Base-by-base conservation (phyloP, 92 coral and sea anemone genomes). In the Phymanthus crucifer region DNA sequence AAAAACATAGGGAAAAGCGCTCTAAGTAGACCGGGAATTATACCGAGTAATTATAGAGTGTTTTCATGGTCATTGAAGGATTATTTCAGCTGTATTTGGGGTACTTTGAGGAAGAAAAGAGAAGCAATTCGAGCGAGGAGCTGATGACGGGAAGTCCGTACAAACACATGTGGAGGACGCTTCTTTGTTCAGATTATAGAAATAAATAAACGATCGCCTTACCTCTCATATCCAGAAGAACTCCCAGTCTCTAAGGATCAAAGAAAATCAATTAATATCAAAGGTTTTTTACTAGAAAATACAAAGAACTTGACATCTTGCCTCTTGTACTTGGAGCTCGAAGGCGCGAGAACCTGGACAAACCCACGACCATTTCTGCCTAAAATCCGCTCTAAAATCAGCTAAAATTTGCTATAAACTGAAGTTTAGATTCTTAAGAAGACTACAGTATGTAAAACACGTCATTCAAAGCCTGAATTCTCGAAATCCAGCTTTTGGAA, bases 181-280 rank as follows among this genome's bases (percentile, higher is more conserved):
- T 40, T 31, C 34, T 46, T 73, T 40, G 58, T 31, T 40, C 36
- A 12, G 37, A 21, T 12, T n/a, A 46, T 8, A 50, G 45, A 48
- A 47, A 24, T 2, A 67, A 46, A 76, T 27, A 40, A 76, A 50
- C 29, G 27, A 27, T 56, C 4, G 9, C 7, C 86, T 77, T 85
- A 89, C 92, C 92, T 89, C 74, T 89, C 89, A 78, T 80, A 82
- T 68, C 92, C 92, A 71, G 72, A 56, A 40, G 73, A 37, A 61
- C 74, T 69, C 21, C 71, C 74, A 58, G 73, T 38, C 56, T 75
- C 86, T 82, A 70, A 21, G 68, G 54, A 77, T 34, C 13, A 38
- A 77, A 64, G 1, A 61, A 24, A 40, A 58, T 27, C 38, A 10
- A 16, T 61, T 61, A 61, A 35, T 32, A 37, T 24, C 81, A 57